phyloP scores from a whole-genome alignment of 2,113 vertebrate genomes.

The Delphinus delphis region DNA sequence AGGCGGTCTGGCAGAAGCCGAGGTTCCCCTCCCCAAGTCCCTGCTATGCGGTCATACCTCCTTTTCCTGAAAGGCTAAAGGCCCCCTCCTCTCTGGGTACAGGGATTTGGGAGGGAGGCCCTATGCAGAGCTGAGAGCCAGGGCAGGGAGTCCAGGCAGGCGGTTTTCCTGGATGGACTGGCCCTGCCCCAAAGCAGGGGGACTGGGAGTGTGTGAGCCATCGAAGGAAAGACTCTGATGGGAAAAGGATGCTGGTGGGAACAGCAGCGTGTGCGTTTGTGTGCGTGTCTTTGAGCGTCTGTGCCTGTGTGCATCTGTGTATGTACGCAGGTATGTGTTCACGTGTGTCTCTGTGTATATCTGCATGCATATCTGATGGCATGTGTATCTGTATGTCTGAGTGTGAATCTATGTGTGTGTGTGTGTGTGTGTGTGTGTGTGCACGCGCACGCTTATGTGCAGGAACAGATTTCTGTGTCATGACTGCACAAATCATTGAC shows the following conservation, averaged over 20 bases:
- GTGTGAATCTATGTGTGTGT: rapidly evolving
- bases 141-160: not conserved
- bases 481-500: not conserved
- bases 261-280: rapidly evolving
- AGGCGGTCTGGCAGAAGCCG: rapidly evolving
- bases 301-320: rapidly evolving
- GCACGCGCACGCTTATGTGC: rapidly evolving
- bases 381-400: not conserved
- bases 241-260: not conserved
- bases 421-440: not conserved
- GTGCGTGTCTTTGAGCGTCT: too few species aligned
- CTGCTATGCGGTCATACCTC: not conserved
- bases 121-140: not conserved
- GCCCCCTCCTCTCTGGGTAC: not conserved
- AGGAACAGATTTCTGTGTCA: not conserved
- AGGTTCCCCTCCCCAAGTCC: not conserved
- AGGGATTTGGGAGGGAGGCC: not conserved
- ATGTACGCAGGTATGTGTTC: not conserved
- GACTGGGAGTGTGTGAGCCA: not conserved
- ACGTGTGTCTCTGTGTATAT: not conserved
- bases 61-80: not conserved
- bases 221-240: not conserved
- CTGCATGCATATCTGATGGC: not conserved
- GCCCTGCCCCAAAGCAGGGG: not conserved
- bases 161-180: not conserved